Percentiles rank a stretch among this genome's conserved stretches.
These are phyloP conservation scores for Pachliopta kotzebuea DNA, from an alignment of 2,888 invertebrate species.

Conservation along the genomic window DNA sequence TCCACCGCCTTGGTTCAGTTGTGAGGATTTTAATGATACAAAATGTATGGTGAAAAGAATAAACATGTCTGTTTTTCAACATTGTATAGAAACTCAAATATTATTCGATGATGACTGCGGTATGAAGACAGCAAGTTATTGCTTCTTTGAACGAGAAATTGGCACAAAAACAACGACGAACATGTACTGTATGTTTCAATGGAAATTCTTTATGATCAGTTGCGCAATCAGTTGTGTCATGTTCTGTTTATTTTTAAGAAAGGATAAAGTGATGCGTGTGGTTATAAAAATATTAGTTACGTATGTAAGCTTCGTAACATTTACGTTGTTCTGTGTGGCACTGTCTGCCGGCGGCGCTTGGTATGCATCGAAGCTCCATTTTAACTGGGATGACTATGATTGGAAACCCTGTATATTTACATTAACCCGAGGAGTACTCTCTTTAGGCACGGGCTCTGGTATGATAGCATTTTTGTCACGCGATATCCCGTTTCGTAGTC, in stretches of 20 bases:
- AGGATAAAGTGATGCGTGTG: constrained; percentile 49
- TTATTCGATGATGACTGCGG: constrained; percentile 63
- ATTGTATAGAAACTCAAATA: constrained; percentile 61
- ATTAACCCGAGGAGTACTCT: constrained; percentile 48
- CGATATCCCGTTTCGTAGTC: constrained; percentile 63
- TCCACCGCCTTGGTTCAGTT: constrained; percentile 64
- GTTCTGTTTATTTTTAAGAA: constrained; percentile 55
- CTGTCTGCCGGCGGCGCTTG: constrained; percentile 62
- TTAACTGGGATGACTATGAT: constrained; percentile 44
- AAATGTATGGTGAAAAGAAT: constrained; percentile 68
- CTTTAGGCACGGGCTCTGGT: constrained; percentile 58
- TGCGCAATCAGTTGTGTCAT: constrained; percentile 42
- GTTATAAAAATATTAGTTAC: constrained; percentile 44
- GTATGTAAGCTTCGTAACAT: constrained; percentile 47
- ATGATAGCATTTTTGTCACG: constrained; percentile 55
- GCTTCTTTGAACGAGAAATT: constrained; percentile 63
- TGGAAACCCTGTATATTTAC: constrained; percentile 41
- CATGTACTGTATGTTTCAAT: constrained; percentile 45
- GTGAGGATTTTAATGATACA: constrained; percentile 50
- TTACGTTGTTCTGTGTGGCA: constrained; percentile 56
- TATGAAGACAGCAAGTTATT: constrained; percentile 62
- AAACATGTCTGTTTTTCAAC: constrained; percentile 64
- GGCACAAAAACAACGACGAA: constrained; percentile 48
- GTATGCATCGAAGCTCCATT: constrained; percentile 49
- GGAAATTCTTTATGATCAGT: constrained; percentile 52